phyloP scores from a whole-genome alignment of 2,113 vertebrate genomes.

The Melanerpes formicivorus region DNA sequence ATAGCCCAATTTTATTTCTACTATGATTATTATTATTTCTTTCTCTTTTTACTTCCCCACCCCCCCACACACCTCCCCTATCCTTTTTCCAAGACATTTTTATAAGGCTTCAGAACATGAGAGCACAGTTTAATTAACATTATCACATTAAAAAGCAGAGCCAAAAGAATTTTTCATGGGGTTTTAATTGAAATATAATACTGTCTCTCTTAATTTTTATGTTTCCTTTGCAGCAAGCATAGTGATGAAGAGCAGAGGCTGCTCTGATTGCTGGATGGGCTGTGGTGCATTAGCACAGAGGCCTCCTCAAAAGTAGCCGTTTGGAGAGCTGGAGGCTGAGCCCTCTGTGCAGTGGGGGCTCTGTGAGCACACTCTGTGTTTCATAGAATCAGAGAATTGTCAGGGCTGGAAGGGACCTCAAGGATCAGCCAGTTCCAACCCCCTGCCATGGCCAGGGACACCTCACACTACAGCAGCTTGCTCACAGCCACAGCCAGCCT shows the following conservation, averaged over 20 bases:
- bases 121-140: constrained; percentile 70
- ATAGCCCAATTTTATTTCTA: constrained; percentile 67
- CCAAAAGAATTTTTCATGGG: constrained; percentile 40
- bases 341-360: background rate
- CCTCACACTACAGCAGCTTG: too few relatives aligned
- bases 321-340: background rate
- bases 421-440: too few relatives aligned
- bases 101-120: constrained; percentile 43
- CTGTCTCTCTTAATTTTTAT: background rate
- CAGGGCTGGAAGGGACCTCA: too few relatives aligned
- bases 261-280: background rate
- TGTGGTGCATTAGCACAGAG: background rate
- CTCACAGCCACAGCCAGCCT: too few relatives aligned
- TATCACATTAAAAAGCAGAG: constrained; percentile 62
- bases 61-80: background rate
- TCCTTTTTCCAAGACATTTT: constrained; percentile 56
- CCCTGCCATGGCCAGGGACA: too few relatives aligned
- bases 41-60: constrained; percentile 32
- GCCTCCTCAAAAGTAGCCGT: background rate
- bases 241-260: background rate
- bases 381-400: too few relatives aligned
- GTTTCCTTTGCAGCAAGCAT: background rate
- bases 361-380: background rate
- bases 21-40: background rate
- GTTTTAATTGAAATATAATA: constrained; percentile 72